Conservation (phyloP, 2,888 invertebrate species). For the Polydesmus complanatus region DNA sequence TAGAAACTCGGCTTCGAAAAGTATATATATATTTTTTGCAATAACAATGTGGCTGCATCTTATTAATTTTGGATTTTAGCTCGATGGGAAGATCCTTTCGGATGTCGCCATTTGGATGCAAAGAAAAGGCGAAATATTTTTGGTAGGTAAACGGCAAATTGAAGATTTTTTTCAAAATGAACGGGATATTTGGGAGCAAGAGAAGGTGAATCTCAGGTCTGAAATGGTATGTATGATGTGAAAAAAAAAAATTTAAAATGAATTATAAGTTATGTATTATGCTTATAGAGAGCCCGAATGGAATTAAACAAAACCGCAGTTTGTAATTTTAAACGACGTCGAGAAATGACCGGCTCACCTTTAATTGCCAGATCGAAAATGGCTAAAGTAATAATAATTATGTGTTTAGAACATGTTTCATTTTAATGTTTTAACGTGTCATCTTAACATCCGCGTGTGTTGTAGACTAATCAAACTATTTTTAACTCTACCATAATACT, state of each 20-base stretch:
- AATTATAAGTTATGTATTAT: neutral
- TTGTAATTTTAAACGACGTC: neutral
- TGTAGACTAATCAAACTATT: neutral
- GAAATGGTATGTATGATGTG: neutral
- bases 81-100: neutral
- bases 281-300: neutral
- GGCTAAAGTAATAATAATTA: neutral
- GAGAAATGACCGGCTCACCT: neutral
- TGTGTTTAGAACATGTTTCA: neutral
- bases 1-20: conserved; percentile 2
- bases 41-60: neutral
- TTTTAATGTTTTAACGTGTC: neutral
- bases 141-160: neutral
- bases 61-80: neutral
- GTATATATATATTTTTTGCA: neutral
- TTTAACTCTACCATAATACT: neutral
- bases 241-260: neutral
- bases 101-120: neutral
- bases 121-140: neutral
- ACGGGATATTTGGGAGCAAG: conserved; percentile 3
- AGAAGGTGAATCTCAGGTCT: conserved; percentile 4
- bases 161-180: neutral
- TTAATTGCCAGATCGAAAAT: neutral
- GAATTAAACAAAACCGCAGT: neutral
- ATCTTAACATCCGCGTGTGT: neutral